Percentiles rank a stretch among this genome's conserved stretches.
Evolutionary conservation across 1,140 invertebrate species (phyloP).

Genomic region (Rhyacophila brunnea): DNA sequence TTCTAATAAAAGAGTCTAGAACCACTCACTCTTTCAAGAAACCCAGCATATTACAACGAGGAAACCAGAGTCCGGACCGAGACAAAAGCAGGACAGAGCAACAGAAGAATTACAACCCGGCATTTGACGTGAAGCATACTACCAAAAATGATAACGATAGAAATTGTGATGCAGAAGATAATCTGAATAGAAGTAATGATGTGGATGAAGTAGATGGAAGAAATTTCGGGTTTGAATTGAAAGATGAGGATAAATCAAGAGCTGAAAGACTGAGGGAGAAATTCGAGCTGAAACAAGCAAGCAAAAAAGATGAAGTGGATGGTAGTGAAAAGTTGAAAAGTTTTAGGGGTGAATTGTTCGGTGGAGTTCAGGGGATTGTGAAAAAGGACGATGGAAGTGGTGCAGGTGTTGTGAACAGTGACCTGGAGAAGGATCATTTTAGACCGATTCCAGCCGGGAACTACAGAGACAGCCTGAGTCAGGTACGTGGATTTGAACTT

Average conservation of each 20-base stretch:
- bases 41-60: constrained; percentile 10
- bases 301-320: constrained; percentile 21
- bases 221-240: not conserved
- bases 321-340: constrained; percentile 5
- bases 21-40: constrained; percentile 13
- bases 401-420: constrained; percentile 5
- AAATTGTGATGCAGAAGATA: not conserved
- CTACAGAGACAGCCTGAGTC: constrained; percentile 20
- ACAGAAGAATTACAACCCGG: too few species aligned
- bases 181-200: too few species aligned
- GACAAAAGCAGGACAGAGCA: too few species aligned
- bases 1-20: constrained; percentile 39
- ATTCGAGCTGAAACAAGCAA: constrained; percentile 22
- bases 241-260: constrained; percentile 19
- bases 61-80: too few species aligned
- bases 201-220: not conserved
- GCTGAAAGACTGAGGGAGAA: constrained; percentile 24
- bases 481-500: constrained; percentile 11
- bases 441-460: constrained; percentile 10
- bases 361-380: constrained; percentile 15
- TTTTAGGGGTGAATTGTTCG: constrained; percentile 3
- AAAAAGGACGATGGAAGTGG: constrained; percentile 15
- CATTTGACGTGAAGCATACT: not conserved
- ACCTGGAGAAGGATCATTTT: constrained; percentile 3
- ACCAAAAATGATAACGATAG: constrained; percentile 6